Evolutionary conservation across 2,113 vertebrate species (phyloP), one percentile per base, ranked within the genome.

Genomic region (Salvelinus namaycush): DNA sequence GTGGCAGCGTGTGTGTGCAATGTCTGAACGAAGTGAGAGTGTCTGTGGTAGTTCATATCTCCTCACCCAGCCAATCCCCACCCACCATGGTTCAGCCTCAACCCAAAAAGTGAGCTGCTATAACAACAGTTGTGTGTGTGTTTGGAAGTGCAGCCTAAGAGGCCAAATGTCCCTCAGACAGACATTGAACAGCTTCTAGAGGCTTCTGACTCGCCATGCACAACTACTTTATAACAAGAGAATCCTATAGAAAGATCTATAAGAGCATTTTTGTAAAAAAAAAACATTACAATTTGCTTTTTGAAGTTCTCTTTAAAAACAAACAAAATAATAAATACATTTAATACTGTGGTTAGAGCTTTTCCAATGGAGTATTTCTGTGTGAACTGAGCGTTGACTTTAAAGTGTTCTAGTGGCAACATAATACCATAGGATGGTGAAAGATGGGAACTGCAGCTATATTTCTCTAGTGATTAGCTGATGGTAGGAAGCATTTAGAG

Each of bases 211-310:
- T 79, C 48, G 49, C 81, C 84, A 79, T 69, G 73, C 79, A 76
- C 79, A 68, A 48, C 59, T 79, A 65, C 85, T 87, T 84, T 86
- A 75, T 86, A 83, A 70, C 27, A 72, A 73, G 70, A 81, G 68
- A 82, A 76, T 54, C 14, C 16, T 70, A 74, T 70, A 49, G 54
- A 44, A 49, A 49, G n/a, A 85, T 83, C 51, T 49, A 73, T 76
- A 49, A 1, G 70, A 89, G 76, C 69, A 51, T 88, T 87, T 77
- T 86, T 84, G 71, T 82, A 83, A 84, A 76, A 82, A 79, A 79
- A 81, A 81, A 9, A 51, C 75, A 76, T 84, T 84, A 77, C 51
- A 74, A 79, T 70, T 51, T 82, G 62, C 81, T 89, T 88, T 79
- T 81, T 80, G 70, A 69, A 87, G 76, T 73, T 81, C 65, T 83